Evolutionary conservation across 2,113 vertebrate species (phyloP), one percentile per base, ranked within the genome.

Genomic region (Grantiella picta): DNA sequence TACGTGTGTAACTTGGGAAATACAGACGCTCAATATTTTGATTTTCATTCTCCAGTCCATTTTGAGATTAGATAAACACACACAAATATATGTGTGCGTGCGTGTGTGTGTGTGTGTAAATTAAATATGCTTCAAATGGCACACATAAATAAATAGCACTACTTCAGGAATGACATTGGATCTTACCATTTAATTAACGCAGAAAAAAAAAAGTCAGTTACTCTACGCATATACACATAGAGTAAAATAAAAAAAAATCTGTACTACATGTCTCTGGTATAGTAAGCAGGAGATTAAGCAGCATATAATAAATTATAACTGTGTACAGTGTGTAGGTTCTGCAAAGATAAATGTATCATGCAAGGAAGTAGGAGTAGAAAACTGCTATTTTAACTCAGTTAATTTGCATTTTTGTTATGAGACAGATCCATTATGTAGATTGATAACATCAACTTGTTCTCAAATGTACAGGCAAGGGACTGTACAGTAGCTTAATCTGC

Each of bases 381-480:
- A 61, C 25, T 42, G 15, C 31, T 92, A 80, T 86, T 95, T 90
- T 85, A 90, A 80, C 19, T n/a, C 27, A 23, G 35, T 31, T 78
- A 88, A 90, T 94, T 54, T 88, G 19, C 36, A 33, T 86, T 88
- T 94, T 73, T 86, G 22, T 79, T 88, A 75, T 27, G 79, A 95
- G 68, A 90, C 24, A 70, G 66, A 80, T 38, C 82, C 47, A 77
- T 54, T 93, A 38, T 85, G 63, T 47, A 92, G 85, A 88, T 73
- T 81, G 68, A 91, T 82, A 95, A 86, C 27, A 90, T 70, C 56
- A 82, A 23, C 17, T 23, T 35, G 45, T 27, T 68, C 54, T 63
- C 45, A 36, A 49, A 24, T n/a, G 50, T 25, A 54, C 21, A 60
- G 28, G 19, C 22, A 69, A 90, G 14, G 29, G 35, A 82, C 31